phyloP scores from a whole-genome alignment of 2,113 vertebrate species.

The Eulacestoma nigropectus region DNA sequence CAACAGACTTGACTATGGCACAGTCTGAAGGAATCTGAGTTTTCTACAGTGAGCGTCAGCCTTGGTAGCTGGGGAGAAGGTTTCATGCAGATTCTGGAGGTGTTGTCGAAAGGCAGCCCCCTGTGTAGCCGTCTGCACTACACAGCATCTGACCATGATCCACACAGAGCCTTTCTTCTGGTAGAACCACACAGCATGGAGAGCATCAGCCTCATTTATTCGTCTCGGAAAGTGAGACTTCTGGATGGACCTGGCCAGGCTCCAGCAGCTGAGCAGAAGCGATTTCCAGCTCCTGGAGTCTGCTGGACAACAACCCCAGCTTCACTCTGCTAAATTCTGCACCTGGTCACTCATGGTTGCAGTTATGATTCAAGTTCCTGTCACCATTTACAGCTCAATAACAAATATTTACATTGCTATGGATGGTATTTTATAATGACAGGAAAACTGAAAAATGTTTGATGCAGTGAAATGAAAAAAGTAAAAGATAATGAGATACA shows the following conservation, averaged over 20 bases:
- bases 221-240: not conserved
- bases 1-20: not conserved
- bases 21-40: not conserved
- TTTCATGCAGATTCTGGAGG: not conserved
- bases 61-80: not conserved
- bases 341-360: not conserved
- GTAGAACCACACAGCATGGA: not conserved
- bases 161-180: fast-evolving
- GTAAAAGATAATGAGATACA: not conserved
- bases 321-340: not conserved
- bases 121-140: fast-evolving
- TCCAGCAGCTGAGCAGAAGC: fast-evolving
- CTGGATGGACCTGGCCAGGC: too few species aligned
- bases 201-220: fast-evolving
- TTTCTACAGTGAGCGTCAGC: not conserved
- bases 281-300: fast-evolving
- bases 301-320: not conserved
- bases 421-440: not conserved
- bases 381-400: not conserved
- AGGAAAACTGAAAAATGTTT: not conserved
- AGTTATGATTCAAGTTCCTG: not conserved
- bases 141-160: fast-evolving
- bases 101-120: not conserved
- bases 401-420: not conserved
- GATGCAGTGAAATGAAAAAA: not conserved